phyloP scores from a whole-genome alignment of 2,113 vertebrate species.

The Pseudorhombus dupliciocellatus region DNA sequence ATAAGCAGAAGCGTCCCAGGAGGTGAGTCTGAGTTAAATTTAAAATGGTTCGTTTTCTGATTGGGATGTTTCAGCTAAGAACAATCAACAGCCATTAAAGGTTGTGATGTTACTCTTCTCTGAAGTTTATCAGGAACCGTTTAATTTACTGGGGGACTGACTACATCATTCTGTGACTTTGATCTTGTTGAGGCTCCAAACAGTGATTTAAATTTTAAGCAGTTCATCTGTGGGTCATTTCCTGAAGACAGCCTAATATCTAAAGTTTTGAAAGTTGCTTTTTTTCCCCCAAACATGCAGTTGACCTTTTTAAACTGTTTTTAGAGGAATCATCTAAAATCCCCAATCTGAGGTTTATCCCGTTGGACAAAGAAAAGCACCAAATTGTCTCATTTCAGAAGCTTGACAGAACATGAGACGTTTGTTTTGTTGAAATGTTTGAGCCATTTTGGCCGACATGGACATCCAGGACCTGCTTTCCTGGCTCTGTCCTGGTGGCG shows the following conservation, averaged over 20 bases:
- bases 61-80: too few species aligned
- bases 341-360: background rate
- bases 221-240: too few species aligned
- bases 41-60: too few species aligned
- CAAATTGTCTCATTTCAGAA: background rate
- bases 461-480: constrained; percentile 66
- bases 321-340: background rate
- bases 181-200: too few species aligned
- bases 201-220: too few species aligned
- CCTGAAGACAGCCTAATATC: background rate
- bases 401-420: background rate
- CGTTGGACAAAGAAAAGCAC: background rate
- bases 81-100: too few species aligned
- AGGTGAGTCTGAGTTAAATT: constrained; percentile 82
- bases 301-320: background rate
- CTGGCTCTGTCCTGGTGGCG: constrained; percentile 68
- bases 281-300: too few species aligned
- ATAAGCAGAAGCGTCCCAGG: constrained; percentile 96
- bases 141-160: too few species aligned
- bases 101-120: too few species aligned
- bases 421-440: background rate
- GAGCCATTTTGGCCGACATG: constrained; percentile 54
- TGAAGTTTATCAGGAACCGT: too few species aligned
- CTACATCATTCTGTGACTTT: too few species aligned
- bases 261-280: background rate